Evolutionary conservation across 2,113 vertebrate species (phyloP).

Genomic region (Planiliza haematocheilus): DNA sequence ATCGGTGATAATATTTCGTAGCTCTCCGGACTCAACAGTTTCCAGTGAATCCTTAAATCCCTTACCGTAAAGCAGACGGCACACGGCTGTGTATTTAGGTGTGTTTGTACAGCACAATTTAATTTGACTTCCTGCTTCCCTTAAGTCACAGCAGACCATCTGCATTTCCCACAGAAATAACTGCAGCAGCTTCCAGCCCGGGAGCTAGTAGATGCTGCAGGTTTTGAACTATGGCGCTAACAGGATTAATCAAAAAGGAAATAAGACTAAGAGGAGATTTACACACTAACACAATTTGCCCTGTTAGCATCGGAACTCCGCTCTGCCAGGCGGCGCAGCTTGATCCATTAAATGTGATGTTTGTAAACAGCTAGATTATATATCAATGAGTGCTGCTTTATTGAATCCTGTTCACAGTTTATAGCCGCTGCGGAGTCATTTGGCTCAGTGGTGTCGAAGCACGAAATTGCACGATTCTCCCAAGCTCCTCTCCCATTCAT

Average conservation of each 20-base stretch:
- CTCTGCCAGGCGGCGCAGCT: conserved; percentile 35
- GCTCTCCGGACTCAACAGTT: neutral
- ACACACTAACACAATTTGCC: conserved; percentile 80
- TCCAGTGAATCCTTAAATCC: neutral
- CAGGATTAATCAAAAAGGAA: conserved; percentile 82
- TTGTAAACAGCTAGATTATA: conserved; percentile 27
- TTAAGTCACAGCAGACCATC: conserved; percentile 21
- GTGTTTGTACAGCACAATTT: neutral
- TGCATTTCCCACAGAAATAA: conserved; percentile 23
- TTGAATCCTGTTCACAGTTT: neutral
- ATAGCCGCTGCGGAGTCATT: neutral
- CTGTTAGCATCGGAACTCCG: conserved; percentile 25
- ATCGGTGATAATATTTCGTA: neutral
- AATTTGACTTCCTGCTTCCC: conserved; percentile 16
- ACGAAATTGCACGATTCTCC: neutral
- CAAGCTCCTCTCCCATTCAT: neutral
- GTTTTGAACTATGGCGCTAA: conserved; percentile 55
- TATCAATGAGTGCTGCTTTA: neutral
- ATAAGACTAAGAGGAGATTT: conserved; percentile 84
- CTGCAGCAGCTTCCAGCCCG: conserved; percentile 19
- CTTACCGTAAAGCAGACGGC: neutral
- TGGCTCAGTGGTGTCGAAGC: neutral
- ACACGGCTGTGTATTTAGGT: conserved; percentile 5
- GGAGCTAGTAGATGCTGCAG: conserved; percentile 11
- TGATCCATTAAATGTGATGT: conserved; percentile 14